phyloP scores from a whole-genome alignment of 2,888 invertebrate genomes.

The Eretmocerus hayati region DNA sequence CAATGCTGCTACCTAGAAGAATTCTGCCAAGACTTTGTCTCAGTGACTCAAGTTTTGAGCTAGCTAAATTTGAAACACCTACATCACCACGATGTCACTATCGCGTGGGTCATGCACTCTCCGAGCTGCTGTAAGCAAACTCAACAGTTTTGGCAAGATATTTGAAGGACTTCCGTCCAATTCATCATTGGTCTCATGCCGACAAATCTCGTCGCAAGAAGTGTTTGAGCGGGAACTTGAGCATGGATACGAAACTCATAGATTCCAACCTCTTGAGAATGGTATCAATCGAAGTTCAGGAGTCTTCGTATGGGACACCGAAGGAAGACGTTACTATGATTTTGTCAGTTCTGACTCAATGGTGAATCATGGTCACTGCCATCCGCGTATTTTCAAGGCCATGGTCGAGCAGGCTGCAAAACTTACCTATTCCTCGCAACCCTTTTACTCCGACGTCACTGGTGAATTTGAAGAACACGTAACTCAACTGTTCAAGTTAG shows the following conservation, averaged over 20 bases:
- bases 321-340: constrained; percentile 85
- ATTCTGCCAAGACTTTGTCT: no score
- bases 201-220: constrained; percentile 47
- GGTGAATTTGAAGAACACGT: constrained; percentile 84
- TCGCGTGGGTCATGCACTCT: no score
- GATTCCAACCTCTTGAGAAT: constrained; percentile 92
- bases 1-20: no score
- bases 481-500: constrained; percentile 66
- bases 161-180: no score
- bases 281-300: constrained; percentile 84
- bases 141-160: no score
- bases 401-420: constrained; percentile 68
- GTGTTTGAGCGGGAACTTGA: constrained; percentile 75
- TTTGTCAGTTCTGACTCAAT: constrained; percentile 93
- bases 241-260: constrained; percentile 91
- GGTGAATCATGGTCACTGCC: constrained; percentile 92
- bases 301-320: constrained; percentile 88
- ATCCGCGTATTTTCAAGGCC: constrained; percentile 75
- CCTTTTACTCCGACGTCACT: constrained; percentile 82
- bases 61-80: no score
- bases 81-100: no score
- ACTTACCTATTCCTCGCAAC: constrained; percentile 82
- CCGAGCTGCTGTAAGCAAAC: no score
- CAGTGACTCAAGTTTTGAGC: no score
- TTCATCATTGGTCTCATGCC: neutral